Percentiles rank a stretch among this genome's conserved stretches.
These are phyloP conservation scores for Orthonychiurus folsomi DNA, from an alignment of 2,888 invertebrate genomes.

Conservation along the genomic window DNA sequence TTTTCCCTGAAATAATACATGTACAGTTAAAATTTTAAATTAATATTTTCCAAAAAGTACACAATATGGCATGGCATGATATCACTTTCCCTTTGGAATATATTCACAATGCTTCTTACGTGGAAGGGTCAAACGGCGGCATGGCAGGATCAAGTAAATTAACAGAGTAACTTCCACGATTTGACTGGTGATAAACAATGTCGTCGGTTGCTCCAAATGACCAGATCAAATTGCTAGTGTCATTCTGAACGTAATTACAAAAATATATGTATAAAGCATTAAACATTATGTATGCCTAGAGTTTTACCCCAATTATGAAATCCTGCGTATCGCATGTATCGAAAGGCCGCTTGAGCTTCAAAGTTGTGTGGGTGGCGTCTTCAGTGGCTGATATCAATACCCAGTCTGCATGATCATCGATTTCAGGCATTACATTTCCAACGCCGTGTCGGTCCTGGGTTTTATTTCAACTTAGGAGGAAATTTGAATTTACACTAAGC, in stretches of 20 bases:
- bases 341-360: not conserved
- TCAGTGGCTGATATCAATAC: not conserved
- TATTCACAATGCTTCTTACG: not conserved
- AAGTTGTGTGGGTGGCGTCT: not conserved
- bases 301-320: not conserved
- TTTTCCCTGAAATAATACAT: not conserved
- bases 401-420: not conserved
- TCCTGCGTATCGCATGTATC: slow-evolving; percentile 2
- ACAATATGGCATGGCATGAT: no score
- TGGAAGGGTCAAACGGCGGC: not conserved
- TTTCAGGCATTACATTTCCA: not conserved
- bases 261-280: not conserved
- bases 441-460: slow-evolving; percentile 2
- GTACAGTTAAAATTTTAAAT: not conserved
- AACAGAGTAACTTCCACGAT: not conserved
- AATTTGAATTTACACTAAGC: not conserved
- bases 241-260: slow-evolving; percentile 3
- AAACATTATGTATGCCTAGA: not conserved
- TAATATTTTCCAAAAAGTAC: not conserved
- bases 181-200: not conserved
- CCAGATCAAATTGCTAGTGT: not conserved
- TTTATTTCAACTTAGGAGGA: no score
- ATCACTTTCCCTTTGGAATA: no score
- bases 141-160: not conserved
- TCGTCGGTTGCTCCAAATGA: not conserved